These are phyloP conservation scores for Stenodema calcarata DNA, from an alignment of 2,888 invertebrate species.

Conservation along the genomic window DNA sequence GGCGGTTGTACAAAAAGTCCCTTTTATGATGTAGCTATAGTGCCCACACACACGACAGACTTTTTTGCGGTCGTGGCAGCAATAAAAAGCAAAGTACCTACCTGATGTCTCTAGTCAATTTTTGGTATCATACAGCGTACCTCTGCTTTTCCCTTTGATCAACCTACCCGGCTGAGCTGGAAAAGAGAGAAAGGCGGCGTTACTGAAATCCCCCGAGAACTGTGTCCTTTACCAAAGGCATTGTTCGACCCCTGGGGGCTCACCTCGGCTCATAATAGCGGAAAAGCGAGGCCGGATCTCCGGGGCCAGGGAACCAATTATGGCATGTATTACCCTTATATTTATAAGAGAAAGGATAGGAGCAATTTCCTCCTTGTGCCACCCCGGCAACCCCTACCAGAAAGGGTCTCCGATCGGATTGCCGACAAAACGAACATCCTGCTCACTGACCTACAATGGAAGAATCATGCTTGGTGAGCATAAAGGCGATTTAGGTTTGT, in stretches of 20 bases:
- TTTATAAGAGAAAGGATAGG: background rate
- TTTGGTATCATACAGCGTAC: background rate
- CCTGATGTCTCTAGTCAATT: background rate
- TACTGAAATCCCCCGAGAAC: background rate
- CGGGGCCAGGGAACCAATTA: conserved; percentile 20
- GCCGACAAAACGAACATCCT: background rate
- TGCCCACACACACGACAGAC: too few species aligned
- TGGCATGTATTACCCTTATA: conserved; percentile 15
- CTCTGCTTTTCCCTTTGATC: background rate
- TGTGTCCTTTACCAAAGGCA: background rate
- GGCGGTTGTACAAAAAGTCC: too few species aligned
- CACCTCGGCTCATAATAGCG: background rate
- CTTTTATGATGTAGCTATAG: too few species aligned
- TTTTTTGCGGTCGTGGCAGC: too few species aligned
- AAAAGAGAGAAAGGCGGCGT: background rate
- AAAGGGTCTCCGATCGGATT: background rate
- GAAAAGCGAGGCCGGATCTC: background rate
- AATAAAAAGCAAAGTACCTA: too few species aligned
- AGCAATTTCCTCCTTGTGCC: background rate
- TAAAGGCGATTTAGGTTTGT: too few species aligned
- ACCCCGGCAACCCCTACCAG: background rate
- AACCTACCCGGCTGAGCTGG: background rate
- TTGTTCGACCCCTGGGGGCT: background rate
- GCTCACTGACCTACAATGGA: background rate
- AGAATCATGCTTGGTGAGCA: too few species aligned